These are phyloP conservation scores for Lysandra coridon DNA, from an alignment of 2,888 invertebrate genomes.

Conservation along the genomic window DNA sequence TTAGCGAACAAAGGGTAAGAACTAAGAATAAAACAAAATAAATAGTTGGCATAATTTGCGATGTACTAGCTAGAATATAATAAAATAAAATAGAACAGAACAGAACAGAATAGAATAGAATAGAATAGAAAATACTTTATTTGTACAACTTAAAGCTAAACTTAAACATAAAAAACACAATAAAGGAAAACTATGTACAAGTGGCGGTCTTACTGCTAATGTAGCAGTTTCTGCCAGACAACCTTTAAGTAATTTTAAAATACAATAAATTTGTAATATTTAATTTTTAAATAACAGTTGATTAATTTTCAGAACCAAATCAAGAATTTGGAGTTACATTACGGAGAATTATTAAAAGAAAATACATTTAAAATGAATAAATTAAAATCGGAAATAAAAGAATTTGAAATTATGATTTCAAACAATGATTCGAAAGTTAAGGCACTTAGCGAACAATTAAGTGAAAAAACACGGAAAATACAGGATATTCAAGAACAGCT, in stretches of 20 bases:
- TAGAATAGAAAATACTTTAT: too few species aligned
- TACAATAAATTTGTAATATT: background rate
- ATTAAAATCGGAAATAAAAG: slow-evolving; percentile 64
- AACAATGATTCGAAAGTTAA: slow-evolving; percentile 76
- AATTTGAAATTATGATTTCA: slow-evolving; percentile 65
- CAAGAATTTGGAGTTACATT: slow-evolving; percentile 65
- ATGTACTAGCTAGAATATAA: too few species aligned
- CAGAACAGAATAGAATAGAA: too few species aligned
- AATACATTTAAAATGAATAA: slow-evolving; percentile 74
- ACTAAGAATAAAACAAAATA: slow-evolving; percentile 45
- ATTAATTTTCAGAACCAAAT: slow-evolving; percentile 71
- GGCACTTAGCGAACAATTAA: slow-evolving; percentile 68
- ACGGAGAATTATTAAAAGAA: slow-evolving; percentile 75
- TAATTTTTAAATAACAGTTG: background rate
- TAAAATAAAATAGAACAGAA: too few species aligned
- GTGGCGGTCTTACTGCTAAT: too few species aligned
- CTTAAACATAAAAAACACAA: too few species aligned
- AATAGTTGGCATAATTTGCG: background rate
- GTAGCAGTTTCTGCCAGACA: too few species aligned
- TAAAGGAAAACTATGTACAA: too few species aligned
- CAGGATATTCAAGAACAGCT: slow-evolving; percentile 71
- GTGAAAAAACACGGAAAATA: slow-evolving; percentile 71
- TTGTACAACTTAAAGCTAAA: too few species aligned
- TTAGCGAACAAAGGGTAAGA: slow-evolving; percentile 81
- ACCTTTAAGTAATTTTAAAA: too few species aligned